phyloP scores from a whole-genome alignment of 1,140 invertebrate species.

The Leucophenga varia region DNA sequence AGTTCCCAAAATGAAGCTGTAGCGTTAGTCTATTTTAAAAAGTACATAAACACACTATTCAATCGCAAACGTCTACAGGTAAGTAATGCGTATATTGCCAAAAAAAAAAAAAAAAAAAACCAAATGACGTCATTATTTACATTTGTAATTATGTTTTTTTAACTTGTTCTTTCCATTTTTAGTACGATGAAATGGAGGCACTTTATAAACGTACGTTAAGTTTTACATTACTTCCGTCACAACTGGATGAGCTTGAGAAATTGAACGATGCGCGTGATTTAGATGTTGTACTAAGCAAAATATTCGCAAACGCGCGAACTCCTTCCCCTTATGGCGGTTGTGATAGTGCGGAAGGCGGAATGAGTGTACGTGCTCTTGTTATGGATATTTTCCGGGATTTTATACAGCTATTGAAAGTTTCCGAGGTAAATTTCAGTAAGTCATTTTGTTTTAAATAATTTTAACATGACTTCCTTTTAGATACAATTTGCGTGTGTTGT shows the following conservation, averaged over 20 bases:
- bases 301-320: conserved; percentile 21
- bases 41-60: conserved; percentile 35
- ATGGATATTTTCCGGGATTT: conserved; percentile 33
- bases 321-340: conserved; percentile 14
- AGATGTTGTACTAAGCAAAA: conserved; percentile 32
- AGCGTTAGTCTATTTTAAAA: conserved; percentile 40
- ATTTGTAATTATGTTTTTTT: conserved; percentile 6
- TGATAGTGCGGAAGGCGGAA: conserved; percentile 9
- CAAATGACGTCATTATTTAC: conserved; percentile 35
- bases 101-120: not conserved
- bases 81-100: conserved; percentile 4
- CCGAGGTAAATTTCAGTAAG: conserved; percentile 27
- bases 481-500: conserved; percentile 32
- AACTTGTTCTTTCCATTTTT: conserved; percentile 1
- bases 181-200: conserved; percentile 23
- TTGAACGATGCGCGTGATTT: conserved; percentile 38
- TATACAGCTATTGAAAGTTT: conserved; percentile 20
- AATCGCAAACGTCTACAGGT: conserved; percentile 33
- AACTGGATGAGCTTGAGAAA: conserved; percentile 29
- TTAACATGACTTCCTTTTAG: conserved; percentile 15
- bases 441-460: not conserved
- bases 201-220: conserved; percentile 29
- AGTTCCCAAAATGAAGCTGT: conserved; percentile 26
- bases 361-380: conserved; percentile 21
- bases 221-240: conserved; percentile 27